These are phyloP conservation scores for Microcebus ravelobensis DNA, from an alignment of 2,113 vertebrate genomes.

Conservation along the genomic window DNA sequence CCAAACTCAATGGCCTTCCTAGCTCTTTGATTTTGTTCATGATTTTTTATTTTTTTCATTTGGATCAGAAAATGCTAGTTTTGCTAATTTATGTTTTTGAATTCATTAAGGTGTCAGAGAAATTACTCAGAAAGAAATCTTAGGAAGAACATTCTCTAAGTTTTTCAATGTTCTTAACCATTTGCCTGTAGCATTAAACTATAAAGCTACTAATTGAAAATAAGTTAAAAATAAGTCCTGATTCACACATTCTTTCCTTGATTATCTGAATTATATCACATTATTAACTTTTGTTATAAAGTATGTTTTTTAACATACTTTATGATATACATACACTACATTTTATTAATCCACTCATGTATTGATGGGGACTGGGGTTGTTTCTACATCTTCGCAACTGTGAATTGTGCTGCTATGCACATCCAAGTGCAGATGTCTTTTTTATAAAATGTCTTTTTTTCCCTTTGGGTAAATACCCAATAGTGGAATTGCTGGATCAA, in stretches of 20 bases:
- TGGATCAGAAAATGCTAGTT: not conserved
- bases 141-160: not conserved
- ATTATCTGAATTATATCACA: not conserved
- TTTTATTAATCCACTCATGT: too few relatives aligned
- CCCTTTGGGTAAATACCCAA: too few relatives aligned
- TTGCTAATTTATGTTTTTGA: not conserved
- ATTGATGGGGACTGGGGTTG: too few relatives aligned
- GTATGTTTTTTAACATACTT: not conserved
- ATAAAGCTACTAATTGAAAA: not conserved
- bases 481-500: too few relatives aligned
- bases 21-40: not conserved
- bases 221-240: not conserved
- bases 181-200: not conserved
- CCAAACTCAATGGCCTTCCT: not conserved
- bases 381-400: too few relatives aligned
- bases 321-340: too few relatives aligned
- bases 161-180: not conserved
- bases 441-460: too few relatives aligned
- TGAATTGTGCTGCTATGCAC: too few relatives aligned
- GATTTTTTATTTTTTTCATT: not conserved
- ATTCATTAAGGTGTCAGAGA: not conserved
- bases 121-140: not conserved
- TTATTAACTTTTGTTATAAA: not conserved
- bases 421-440: too few relatives aligned
- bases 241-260: not conserved